phyloP scores from a whole-genome alignment of 2,888 invertebrate genomes.

The Zele albiditarsus region DNA sequence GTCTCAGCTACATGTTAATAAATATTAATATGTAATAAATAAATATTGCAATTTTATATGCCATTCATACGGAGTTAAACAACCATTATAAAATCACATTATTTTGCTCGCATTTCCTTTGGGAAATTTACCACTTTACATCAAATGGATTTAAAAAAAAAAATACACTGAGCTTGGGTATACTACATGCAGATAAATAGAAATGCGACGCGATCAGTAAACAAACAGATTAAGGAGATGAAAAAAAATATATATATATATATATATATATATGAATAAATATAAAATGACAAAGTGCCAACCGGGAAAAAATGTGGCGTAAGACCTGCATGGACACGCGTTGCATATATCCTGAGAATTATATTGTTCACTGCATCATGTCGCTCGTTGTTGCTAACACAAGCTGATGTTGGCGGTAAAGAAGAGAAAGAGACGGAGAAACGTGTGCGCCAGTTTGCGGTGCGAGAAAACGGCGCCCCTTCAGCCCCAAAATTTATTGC shows the following conservation, averaged over 20 bases:
- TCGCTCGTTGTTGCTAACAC: conserved; percentile 38
- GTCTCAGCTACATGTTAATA: background rate
- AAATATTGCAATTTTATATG: no score
- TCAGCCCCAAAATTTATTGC: conserved; percentile 48
- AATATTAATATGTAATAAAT: background rate
- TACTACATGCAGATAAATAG: no score
- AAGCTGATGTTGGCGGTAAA: background rate
- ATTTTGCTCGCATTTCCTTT: no score
- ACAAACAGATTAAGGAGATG: background rate
- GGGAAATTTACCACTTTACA: no score
- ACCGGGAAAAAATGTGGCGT: conserved; percentile 28
- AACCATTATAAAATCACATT: no score
- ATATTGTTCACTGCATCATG: conserved; percentile 38
- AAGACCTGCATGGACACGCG: conserved; percentile 24
- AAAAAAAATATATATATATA: background rate
- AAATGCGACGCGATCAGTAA: background rate
- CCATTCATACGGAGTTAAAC: no score
- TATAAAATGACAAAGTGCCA: conserved; percentile 8
- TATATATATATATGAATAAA: background rate
- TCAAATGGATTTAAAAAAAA: no score
- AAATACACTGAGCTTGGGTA: no score
- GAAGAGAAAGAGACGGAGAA: background rate
- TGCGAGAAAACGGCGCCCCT: conserved; percentile 40
- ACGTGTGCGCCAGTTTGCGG: conserved; percentile 11
- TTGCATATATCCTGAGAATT: conserved; percentile 37